Evolutionary conservation across 2,888 invertebrate genomes (phyloP), one percentile per base, ranked within the genome.

Genomic region (Mythimna lalbum): DNA sequence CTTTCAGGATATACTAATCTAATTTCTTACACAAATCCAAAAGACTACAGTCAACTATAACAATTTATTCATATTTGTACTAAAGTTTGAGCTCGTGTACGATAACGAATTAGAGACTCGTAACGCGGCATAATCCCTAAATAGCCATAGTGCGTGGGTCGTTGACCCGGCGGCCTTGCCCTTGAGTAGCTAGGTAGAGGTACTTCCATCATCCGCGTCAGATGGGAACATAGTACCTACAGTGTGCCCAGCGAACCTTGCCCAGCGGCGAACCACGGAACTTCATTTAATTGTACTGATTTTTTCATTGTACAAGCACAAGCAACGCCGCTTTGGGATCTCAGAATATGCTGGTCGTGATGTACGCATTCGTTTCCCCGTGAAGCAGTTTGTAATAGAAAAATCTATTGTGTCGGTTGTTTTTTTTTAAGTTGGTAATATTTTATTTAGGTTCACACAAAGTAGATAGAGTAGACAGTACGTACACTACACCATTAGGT

Each of bases 121-220:
- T 72, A 81, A 82, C 65, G 76, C 76, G 27, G 75, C 78, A 81
- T 82, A 84, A 88, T 92, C 92, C 92, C 91, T 93, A 91, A 93
- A 92, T 91, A 91, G 76, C 77, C 69, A 81, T 70, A 80, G 62
- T 73, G 78, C 52, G 76, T 69, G 79, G 93, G 87, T 91, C 93
- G 83, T 77, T 81, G 93, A 92, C 92, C 94, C 84, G 82, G 86
- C 90, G 94, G 93, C 94, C 94, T 94, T 94, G 94, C 94, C 94
- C 94, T 94, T 94, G 92, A 91, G 19, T 49, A 6, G n/a, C 80
- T 4, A 43, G 59, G 23, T 65, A 64, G 64, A 71, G 63, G 60
- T 69, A 73, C 81, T 60, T 78, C 67, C 59, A 63, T 77, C 71
- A 70, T 63, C 75, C 71, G 71, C 71, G 63, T 70, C 77, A 60